Percentiles rank a stretch among this genome's conserved stretches.
phyloP scores from a whole-genome alignment of 2,888 invertebrate species.

The Cinara cedri region DNA sequence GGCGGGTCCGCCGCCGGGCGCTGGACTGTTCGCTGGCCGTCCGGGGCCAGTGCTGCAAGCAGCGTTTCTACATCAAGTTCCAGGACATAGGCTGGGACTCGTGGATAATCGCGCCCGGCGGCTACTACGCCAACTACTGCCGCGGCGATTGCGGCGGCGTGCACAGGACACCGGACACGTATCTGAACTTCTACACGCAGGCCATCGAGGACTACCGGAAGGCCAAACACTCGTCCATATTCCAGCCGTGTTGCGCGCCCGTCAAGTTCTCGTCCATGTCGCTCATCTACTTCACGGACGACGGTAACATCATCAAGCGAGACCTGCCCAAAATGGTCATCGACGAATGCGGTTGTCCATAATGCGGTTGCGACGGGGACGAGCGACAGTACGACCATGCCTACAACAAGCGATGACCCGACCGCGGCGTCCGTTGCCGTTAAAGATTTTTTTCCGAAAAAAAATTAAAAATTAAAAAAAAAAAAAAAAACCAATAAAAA shows the following conservation, averaged over 20 bases:
- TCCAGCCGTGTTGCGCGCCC: slow-evolving; percentile 91
- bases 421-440: neutral
- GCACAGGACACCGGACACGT: slow-evolving; percentile 79
- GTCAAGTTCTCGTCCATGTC: slow-evolving; percentile 91
- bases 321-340: slow-evolving; percentile 95
- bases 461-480: no score
- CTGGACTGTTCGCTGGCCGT: slow-evolving; percentile 79
- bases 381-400: neutral
- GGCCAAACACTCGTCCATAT: slow-evolving; percentile 75
- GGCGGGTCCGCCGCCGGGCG: slow-evolving; percentile 79
- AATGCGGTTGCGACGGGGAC: slow-evolving; percentile 63
- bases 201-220: slow-evolving; percentile 84
- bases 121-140: slow-evolving; percentile 93
- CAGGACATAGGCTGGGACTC: slow-evolving; percentile 92
- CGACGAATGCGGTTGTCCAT: slow-evolving; percentile 94
- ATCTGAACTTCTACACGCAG: slow-evolving; percentile 87
- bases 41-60: slow-evolving; percentile 82
- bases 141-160: slow-evolving; percentile 83
- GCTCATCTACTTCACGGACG: slow-evolving; percentile 88
- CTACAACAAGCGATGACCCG: slow-evolving; percentile 59
- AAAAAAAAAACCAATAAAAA: no score
- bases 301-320: slow-evolving; percentile 88
- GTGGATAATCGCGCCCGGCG: slow-evolving; percentile 89
- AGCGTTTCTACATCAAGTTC: slow-evolving; percentile 90
- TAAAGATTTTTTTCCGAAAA: neutral